These are phyloP conservation scores for Himalopsyche tibetana DNA, from an alignment of 2,888 invertebrate species.

Conservation along the genomic window DNA sequence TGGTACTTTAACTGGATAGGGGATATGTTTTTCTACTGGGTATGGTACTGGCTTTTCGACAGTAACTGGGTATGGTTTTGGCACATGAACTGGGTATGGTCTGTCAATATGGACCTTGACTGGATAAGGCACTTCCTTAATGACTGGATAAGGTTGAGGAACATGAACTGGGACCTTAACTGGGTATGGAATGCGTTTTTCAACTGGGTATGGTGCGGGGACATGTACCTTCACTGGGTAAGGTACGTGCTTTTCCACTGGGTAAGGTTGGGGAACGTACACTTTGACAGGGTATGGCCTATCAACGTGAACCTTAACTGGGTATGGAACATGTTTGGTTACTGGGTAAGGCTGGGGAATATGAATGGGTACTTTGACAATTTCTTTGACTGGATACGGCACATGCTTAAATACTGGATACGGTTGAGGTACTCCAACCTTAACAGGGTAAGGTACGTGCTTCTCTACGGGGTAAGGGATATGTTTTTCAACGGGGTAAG, in stretches of 20 bases:
- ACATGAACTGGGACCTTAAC: constrained; percentile 80
- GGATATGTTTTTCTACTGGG: constrained; percentile 78
- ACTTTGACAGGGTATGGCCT: constrained; percentile 76
- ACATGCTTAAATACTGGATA: constrained; percentile 82
- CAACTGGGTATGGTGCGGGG: constrained; percentile 83
- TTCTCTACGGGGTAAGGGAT: constrained; percentile 83
- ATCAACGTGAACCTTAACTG: constrained; percentile 76
- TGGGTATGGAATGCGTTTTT: constrained; percentile 82
- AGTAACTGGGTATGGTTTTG: constrained; percentile 79
- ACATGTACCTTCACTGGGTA: constrained; percentile 83
- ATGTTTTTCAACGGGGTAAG: constrained; percentile 85
- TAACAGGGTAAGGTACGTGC: constrained; percentile 79
- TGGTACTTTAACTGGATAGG: constrained; percentile 80
- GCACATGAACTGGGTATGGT: constrained; percentile 80
- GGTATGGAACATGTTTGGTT: constrained; percentile 78
- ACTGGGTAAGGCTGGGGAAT: constrained; percentile 85
- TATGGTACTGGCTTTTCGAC: constrained; percentile 79
- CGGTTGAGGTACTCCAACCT: constrained; percentile 82
- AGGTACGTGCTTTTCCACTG: constrained; percentile 80
- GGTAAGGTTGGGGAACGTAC: constrained; percentile 78
- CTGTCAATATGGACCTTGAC: constrained; percentile 82
- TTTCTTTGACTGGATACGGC: constrained; percentile 81
- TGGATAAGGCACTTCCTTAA: constrained; percentile 78
- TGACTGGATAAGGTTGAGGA: constrained; percentile 78
- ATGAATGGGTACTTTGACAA: constrained; percentile 79